Base-by-base conservation (phyloP, 2,888 invertebrate species). In the Sinelater perroti region DNA sequence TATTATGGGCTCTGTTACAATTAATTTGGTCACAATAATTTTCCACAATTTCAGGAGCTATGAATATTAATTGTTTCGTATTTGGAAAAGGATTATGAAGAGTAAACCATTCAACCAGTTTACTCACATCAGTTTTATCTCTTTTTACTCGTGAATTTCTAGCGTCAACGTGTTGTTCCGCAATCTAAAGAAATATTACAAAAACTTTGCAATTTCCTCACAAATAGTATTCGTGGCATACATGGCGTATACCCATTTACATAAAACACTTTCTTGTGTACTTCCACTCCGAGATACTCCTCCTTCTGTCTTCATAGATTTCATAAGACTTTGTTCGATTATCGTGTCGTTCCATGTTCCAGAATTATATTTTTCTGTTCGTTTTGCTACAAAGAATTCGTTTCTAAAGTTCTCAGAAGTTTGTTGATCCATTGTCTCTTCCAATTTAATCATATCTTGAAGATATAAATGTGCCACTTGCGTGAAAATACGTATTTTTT, bases 401-500 rank as follows among this genome's bases (percentile, higher is more conserved):
- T n/a, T 35, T 35, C 10, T 64, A 45, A 63, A 69, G 54, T 62
- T 67, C 30, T 63, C 62, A 62, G 54, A 70, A 62, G 56, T 56
- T 28, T 68, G 62, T 57, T 62, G 31, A 63, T 62, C 51, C 63
- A 73, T 74, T 63, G 50, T 64, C 18, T 69, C 54, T 51, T 71
- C 61, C 14, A 74, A 47, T 59, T 68, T 56, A 63, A 65, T 67
- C 70, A 67, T 71, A 31, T 58, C 56, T n/a, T n/a, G n/a, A n/a
- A n/a, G n/a, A n/a, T n/a, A n/a, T n/a, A n/a, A n/a, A n/a, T n/a
- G n/a, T n/a, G 70, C 8, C 66, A 65, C 33, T 61, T 63, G 72
- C 71, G 58, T 74, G 69, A 65, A 72, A 74, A 71, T 70, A 69
- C 2, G 66, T 71, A 73, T 75, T 70, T 63, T 63, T 61, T 38